Percentiles rank a stretch among this genome's conserved stretches.
phyloP scores from a whole-genome alignment of 2,888 invertebrate species.

The Neria commutata region DNA sequence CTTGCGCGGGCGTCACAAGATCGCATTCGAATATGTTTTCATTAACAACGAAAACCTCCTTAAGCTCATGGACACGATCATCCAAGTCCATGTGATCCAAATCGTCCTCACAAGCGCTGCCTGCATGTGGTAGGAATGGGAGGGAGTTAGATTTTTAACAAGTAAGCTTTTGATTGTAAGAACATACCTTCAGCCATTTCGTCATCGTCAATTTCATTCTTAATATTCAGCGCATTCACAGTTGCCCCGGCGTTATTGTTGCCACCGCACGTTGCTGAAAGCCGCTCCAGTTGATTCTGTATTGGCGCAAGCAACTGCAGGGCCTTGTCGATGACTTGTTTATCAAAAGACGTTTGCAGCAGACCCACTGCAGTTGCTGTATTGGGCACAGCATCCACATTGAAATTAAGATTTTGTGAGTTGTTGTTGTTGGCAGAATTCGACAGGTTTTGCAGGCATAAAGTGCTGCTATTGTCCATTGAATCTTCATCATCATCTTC shows the following conservation, averaged over 20 bases:
- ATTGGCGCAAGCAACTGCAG: conserved; percentile 68
- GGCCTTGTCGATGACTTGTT: conserved; percentile 72
- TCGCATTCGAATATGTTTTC: conserved; percentile 65
- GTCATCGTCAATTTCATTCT: conserved; percentile 54
- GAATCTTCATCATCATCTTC: conserved; percentile 56
- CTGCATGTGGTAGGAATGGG: too few relatives aligned
- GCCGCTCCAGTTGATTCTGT: conserved; percentile 54
- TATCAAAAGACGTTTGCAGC: conserved; percentile 69
- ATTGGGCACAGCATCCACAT: conserved; percentile 45
- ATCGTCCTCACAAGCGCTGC: conserved; percentile 39
- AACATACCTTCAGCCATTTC: conserved; percentile 44
- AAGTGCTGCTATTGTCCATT: conserved; percentile 54
- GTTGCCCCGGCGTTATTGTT: conserved; percentile 14
- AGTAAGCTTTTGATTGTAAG: too few relatives aligned
- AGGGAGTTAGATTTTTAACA: too few relatives aligned
- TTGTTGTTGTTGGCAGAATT: conserved; percentile 51
- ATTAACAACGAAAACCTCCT: conserved; percentile 49
- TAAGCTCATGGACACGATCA: conserved; percentile 39
- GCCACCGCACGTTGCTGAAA: not conserved
- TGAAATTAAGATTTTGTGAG: conserved; percentile 53
- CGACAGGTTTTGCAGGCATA: conserved; percentile 50
- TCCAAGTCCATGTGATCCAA: conserved; percentile 45
- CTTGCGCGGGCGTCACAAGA: conserved; percentile 72
- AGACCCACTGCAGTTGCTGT: conserved; percentile 64
- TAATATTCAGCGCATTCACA: conserved; percentile 37